Conservation (phyloP, 30 jellyfish, hydroid and myxozoan genomes). For the Turritopsis rubra region DNA sequence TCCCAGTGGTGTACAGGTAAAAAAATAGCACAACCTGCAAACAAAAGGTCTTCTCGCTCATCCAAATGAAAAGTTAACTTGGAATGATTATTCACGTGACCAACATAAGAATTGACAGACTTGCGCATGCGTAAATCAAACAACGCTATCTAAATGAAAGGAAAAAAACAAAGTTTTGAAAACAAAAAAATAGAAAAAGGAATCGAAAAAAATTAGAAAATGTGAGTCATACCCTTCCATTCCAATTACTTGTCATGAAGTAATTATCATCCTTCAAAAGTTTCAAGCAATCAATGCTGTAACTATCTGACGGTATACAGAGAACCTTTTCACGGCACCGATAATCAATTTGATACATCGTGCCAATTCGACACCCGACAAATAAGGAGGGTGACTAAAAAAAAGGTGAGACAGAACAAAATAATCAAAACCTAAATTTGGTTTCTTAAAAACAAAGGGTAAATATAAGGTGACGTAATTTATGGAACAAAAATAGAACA, state of each 20-base stretch:
- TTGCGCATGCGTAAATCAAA: constrained; percentile 15
- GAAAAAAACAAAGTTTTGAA: background rate
- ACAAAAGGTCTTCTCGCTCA: background rate
- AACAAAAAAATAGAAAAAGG: background rate
- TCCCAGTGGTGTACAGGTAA: too few species aligned
- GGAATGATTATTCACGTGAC: constrained; percentile 10
- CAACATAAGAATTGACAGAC: background rate
- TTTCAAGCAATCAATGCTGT: background rate
- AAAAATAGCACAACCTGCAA: too few species aligned
- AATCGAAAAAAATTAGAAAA: background rate
- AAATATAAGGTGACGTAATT: too few species aligned
- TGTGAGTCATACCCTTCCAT: background rate
- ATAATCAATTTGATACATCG: background rate
- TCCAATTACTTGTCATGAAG: background rate
- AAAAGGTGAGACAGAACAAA: too few species aligned
- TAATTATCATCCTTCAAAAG: background rate
- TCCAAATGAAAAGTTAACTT: background rate
- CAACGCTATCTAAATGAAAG: background rate
- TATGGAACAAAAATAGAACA: too few species aligned
- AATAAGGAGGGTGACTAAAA: constrained; percentile 7
- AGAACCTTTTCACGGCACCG: background rate
- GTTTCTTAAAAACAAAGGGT: too few species aligned
- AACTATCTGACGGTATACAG: background rate
- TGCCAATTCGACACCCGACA: background rate
- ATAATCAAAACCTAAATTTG: too few species aligned